Evolutionary conservation across 2,888 invertebrate species (phyloP).

Genomic region (Cataglyphis altisquamis): DNA sequence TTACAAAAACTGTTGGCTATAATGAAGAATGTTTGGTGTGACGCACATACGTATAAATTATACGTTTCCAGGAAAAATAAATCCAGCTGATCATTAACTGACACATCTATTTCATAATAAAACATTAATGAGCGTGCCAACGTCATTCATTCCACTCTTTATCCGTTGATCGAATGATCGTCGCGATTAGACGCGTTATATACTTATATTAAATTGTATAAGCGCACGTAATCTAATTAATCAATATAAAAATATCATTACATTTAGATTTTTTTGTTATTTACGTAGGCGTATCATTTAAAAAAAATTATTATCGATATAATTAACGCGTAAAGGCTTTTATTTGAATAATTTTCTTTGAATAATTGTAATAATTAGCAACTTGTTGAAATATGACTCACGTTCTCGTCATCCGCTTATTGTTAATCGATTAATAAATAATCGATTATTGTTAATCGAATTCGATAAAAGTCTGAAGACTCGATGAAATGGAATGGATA

Average conservation of each 20-base stretch:
- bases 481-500: neutral
- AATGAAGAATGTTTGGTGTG: neutral
- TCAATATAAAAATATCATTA: neutral
- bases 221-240: neutral
- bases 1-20: neutral
- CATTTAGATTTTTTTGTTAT: neutral
- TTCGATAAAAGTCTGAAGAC: neutral
- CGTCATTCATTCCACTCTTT: conserved; percentile 49
- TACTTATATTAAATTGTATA: neutral
- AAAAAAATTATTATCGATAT: neutral
- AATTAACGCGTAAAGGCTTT: conserved; percentile 1
- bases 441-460: too few species aligned
- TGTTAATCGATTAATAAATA: conserved; percentile 5
- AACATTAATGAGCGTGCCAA: conserved; percentile 53
- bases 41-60: conserved; percentile 25
- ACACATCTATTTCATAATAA: conserved; percentile 58
- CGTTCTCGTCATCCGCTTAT: neutral
- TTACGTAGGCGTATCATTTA: neutral
- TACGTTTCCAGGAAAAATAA: conserved; percentile 57
- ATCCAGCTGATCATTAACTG: conserved; percentile 54
- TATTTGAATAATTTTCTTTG: neutral
- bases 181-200: neutral
- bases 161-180: neutral
- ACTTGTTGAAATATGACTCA: neutral
- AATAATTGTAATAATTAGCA: neutral